phyloP scores from a whole-genome alignment of 2,888 invertebrate genomes.

The Pandemis heparana region DNA sequence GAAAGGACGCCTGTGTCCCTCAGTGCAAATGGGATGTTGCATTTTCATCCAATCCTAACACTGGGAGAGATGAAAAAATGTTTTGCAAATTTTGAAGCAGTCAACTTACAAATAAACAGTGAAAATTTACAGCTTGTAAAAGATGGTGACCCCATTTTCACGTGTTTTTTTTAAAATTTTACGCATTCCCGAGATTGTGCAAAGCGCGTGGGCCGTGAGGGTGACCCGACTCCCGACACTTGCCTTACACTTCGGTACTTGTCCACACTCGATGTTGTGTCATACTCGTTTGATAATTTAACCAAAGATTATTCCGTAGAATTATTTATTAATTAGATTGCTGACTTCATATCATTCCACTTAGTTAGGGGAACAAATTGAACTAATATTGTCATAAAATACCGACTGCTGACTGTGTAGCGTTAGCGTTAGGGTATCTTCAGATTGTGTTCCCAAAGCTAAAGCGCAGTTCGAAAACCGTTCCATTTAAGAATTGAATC shows the following conservation, averaged over 20 bases:
- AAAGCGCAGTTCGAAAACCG: not conserved
- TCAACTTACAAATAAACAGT: no score
- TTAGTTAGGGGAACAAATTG: conserved; percentile 53
- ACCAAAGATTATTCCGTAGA: conserved; percentile 27
- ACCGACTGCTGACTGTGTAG: not conserved
- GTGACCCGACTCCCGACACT: conserved; percentile 21
- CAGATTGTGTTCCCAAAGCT: not conserved
- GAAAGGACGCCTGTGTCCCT: no score
- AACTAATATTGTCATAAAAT: not conserved
- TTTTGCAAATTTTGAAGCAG: no score
- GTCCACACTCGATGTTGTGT: conserved; percentile 18
- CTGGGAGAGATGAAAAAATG: no score
- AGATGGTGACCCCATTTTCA: not conserved
- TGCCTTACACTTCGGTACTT: conserved; percentile 35
- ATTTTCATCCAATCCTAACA: no score
- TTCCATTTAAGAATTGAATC: not conserved
- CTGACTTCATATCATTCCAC: conserved; percentile 34
- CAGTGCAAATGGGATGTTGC: no score
- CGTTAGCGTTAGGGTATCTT: not conserved
- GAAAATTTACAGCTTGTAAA: no score
- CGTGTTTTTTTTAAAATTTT: not conserved
- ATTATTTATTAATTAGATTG: conserved; percentile 15
- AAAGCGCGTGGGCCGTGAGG: not conserved
- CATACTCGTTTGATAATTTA: conserved; percentile 17
- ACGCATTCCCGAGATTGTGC: not conserved